Conservation (phyloP, 2,888 invertebrate species). For the Liposcelis brunnea region DNA sequence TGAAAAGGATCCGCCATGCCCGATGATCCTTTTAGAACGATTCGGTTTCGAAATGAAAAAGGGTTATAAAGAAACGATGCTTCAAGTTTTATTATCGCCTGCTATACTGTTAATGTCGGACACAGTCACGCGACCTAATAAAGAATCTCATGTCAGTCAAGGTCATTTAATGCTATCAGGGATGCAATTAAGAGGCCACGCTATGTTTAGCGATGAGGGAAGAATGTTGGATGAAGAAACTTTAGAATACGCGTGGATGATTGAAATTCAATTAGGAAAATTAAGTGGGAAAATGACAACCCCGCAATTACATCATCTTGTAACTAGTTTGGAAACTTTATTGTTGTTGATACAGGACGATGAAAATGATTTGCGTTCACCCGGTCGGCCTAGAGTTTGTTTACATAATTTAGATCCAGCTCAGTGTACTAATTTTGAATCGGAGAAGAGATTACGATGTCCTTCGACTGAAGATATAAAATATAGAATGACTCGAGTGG, state of each 20-base stretch:
- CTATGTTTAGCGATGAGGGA: slow-evolving; percentile 89
- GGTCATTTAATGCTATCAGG: slow-evolving; percentile 75
- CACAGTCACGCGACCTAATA: slow-evolving; percentile 46
- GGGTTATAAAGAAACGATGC: slow-evolving; percentile 71
- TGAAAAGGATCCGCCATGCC: slow-evolving; percentile 80
- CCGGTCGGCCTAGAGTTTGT: slow-evolving; percentile 59
- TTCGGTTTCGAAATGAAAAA: slow-evolving; percentile 97
- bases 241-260: slow-evolving; percentile 91
- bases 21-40: slow-evolving; percentile 70
- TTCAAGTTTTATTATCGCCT: slow-evolving; percentile 80
- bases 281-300: slow-evolving; percentile 78
- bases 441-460: slow-evolving; percentile 34
- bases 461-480: slow-evolving; percentile 74
- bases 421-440: slow-evolving; percentile 49
- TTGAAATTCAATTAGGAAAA: slow-evolving; percentile 88
- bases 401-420: slow-evolving; percentile 57
- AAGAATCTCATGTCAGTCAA: slow-evolving; percentile 57
- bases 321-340: slow-evolving; percentile 78
- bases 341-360: slow-evolving; percentile 67
- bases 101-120: slow-evolving; percentile 67
- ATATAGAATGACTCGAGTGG: slow-evolving; percentile 80
- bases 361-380: slow-evolving; percentile 77
- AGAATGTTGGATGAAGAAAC: slow-evolving; percentile 83
- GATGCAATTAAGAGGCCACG: slow-evolving; percentile 80
- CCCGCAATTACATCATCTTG: slow-evolving; percentile 73